Evolutionary conservation across 2,113 vertebrate species (phyloP).

Genomic region (Triplophysa tibetana): DNA sequence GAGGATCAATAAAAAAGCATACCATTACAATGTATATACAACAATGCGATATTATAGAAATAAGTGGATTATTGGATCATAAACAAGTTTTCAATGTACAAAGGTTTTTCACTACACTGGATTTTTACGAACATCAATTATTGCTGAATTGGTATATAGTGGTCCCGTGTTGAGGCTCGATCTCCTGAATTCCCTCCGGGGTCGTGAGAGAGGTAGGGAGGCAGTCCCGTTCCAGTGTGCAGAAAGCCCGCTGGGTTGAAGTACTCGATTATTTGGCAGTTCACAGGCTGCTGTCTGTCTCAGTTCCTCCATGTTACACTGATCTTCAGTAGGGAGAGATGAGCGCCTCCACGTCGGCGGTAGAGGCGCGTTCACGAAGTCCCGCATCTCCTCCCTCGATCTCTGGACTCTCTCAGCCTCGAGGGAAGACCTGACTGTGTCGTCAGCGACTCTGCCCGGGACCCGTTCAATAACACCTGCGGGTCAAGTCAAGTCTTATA

Average conservation of each 20-base stretch:
- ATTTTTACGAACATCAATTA: conserved; percentile 91
- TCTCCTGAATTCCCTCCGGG: conserved; percentile 78
- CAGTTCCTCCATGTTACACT: conserved; percentile 72
- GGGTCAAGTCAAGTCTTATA: conserved; percentile 16
- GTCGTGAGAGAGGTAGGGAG: conserved; percentile 67
- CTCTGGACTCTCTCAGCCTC: conserved; percentile 66
- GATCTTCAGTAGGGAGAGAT: conserved; percentile 83
- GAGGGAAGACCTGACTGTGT: conserved; percentile 42
- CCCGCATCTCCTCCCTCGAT: conserved; percentile 79
- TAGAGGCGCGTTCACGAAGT: conserved; percentile 82
- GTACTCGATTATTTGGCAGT: conserved; percentile 54
- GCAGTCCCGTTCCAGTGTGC: conserved; percentile 62
- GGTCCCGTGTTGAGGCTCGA: conserved; percentile 75
- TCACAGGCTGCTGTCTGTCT: conserved; percentile 67
- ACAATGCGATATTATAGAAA: not conserved
- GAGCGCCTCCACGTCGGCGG: conserved; percentile 90
- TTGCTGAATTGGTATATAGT: conserved; percentile 68
- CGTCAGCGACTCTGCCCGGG: conserved; percentile 51
- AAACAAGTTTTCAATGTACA: not conserved
- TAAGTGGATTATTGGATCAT: not conserved
- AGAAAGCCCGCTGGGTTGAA: conserved; percentile 60
- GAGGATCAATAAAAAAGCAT: not conserved
- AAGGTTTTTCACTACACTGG: conserved; percentile 73
- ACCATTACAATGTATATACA: not conserved
- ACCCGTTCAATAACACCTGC: conserved; percentile 44